Base-by-base conservation (phyloP, 2,888 invertebrate species). In the Drosophila fungiperda region DNA sequence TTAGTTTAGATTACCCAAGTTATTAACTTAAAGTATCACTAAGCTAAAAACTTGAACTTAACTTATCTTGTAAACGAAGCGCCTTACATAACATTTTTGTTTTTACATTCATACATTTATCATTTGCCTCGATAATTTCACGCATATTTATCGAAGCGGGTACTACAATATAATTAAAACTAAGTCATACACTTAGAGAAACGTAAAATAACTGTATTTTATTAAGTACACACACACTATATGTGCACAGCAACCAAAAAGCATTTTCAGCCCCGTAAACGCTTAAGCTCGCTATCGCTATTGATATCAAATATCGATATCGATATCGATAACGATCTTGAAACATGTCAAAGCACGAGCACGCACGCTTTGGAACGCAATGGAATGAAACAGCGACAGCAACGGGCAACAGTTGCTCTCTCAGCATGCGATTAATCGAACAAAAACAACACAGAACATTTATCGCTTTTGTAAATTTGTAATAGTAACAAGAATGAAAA, bases 281-380 rank as follows among this genome's bases (percentile, higher is more conserved):
- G 48, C 60, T 62, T 52, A 23, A 55, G 64, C 58, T 72, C 50
- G 33, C 33, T n/a, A 49, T 55, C 42, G 54, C 17, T 17, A n/a
- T 38, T n/a, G 9, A 35, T 55, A 35, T 23, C 40, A 29, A 32
- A 23, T 38, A 57, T 15, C 49, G 57, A 20, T 48, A 57, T 15
- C 49, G 57, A 15, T 53, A 63, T 40, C 76, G 76, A 8, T 67
- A 62, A 17, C 55, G 67, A 65, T 65, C 60, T 60, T 57, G 42
- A 60, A 67, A 58, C 42, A 48, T 45, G 55, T 52, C 68, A 62
- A 61, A 65, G 68, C 68, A 80, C 77, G 60, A 54, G 62, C 73
- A 77, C 81, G 65, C 81, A 80, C 78, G 69, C 78, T 80, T 59
- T 71, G 85, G 82, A 84, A 73, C 82, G 76, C 63, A 68, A 53